These are phyloP conservation scores for Cinclus cinclus DNA, from an alignment of 2,113 vertebrate species.

Conservation along the genomic window DNA sequence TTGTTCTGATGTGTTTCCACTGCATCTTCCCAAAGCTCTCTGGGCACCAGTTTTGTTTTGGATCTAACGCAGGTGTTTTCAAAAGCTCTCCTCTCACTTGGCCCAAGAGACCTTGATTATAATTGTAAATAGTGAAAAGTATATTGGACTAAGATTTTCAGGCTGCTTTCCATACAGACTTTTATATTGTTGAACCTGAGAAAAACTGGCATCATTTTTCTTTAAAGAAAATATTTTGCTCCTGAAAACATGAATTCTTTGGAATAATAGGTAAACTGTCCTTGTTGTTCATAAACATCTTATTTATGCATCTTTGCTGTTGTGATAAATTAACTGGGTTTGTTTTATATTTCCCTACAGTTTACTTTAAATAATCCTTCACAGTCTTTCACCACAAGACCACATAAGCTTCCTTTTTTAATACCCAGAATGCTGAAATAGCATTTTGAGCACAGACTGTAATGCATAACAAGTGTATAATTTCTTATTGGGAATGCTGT, in stretches of 20 bases:
- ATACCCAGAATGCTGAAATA: constrained; percentile 82
- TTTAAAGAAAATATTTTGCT: constrained; percentile 70
- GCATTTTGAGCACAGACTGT: constrained; percentile 78
- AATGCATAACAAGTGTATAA: constrained; percentile 83
- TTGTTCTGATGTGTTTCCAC: background rate
- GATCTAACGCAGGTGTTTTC: background rate
- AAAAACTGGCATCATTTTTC: constrained; percentile 54
- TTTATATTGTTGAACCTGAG: background rate
- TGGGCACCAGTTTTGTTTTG: background rate
- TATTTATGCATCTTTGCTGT: constrained; percentile 80
- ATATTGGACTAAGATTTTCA: background rate
- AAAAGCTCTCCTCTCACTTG: background rate
- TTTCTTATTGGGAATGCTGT: constrained; percentile 76
- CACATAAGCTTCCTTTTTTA: constrained; percentile 81
- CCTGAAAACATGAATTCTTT: constrained; percentile 64
- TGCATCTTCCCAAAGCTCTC: background rate
- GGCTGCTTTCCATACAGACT: background rate
- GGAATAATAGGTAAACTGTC: constrained; percentile 75
- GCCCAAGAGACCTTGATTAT: background rate
- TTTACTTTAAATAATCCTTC: constrained; percentile 83
- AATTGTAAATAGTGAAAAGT: constrained; percentile 41
- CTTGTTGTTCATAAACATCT: constrained; percentile 78
- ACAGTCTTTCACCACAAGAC: constrained; percentile 79
- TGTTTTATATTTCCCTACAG: constrained; percentile 81
- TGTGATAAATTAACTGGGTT: constrained; percentile 82